These are phyloP conservation scores for Rhea americana DNA, from an alignment of 2,113 vertebrate species.

Conservation along the genomic window DNA sequence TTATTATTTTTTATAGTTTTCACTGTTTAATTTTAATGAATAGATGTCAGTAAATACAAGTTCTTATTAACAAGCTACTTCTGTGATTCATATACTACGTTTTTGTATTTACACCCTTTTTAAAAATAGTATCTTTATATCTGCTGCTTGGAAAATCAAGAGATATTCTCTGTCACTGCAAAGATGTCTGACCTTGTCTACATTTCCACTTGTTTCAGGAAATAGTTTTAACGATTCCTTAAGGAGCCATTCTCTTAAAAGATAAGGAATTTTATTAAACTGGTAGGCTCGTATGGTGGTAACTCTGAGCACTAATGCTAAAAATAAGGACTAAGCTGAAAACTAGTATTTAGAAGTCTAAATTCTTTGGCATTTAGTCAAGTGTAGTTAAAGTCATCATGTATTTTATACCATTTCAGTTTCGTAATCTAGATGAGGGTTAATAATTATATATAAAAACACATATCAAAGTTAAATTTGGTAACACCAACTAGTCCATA, in stretches of 20 bases:
- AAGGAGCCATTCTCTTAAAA: background rate
- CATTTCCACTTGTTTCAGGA: background rate
- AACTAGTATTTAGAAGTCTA: background rate
- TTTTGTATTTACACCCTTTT: background rate
- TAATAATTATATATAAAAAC: background rate
- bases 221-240: background rate
- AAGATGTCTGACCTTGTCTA: background rate
- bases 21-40: background rate
- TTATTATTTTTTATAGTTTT: background rate
- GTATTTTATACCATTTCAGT: background rate
- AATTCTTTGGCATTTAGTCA: background rate
- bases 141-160: background rate
- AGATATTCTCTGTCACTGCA: background rate
- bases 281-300: too few relatives aligned
- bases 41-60: background rate
- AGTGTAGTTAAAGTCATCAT: background rate
- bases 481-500: background rate
- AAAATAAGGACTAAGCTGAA: background rate
- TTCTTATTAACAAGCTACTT: background rate
- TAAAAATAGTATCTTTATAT: background rate
- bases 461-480: background rate
- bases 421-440: background rate
- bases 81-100: too few relatives aligned
- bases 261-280: background rate
- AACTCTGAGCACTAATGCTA: background rate